Conservation (phyloP, 2,888 invertebrate genomes). For the Oegoconia quadripuncta region DNA sequence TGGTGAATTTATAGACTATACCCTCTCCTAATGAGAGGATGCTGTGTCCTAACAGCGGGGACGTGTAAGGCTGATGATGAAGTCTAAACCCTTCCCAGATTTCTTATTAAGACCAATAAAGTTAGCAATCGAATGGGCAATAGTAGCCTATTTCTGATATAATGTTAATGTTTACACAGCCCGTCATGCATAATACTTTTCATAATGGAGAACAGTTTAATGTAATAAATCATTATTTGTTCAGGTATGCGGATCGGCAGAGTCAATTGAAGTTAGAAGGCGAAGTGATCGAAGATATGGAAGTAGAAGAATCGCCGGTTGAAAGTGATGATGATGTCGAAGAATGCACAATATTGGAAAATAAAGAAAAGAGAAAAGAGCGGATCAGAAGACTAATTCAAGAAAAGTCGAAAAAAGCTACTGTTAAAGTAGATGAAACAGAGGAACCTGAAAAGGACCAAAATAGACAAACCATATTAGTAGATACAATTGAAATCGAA, state of each 20-base stretch:
- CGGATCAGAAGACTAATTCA: conserved; percentile 51
- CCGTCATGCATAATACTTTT: too few species aligned
- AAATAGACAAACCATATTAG: neutral
- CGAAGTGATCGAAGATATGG: conserved; percentile 66
- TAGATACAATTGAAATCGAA: neutral
- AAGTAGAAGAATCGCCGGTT: conserved; percentile 64
- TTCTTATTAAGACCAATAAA: too few species aligned
- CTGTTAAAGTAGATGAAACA: conserved; percentile 6
- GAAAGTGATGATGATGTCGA: conserved; percentile 65
- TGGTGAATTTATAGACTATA: too few species aligned
- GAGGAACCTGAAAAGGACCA: conserved; percentile 15
- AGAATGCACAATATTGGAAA: conserved; percentile 37
- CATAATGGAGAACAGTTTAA: too few species aligned
- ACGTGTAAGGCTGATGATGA: too few species aligned
- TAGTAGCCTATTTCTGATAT: too few species aligned
- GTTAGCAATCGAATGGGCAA: too few species aligned
- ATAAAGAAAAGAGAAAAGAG: conserved; percentile 56
- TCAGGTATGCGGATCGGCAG: conserved; percentile 64
- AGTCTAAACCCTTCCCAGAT: too few species aligned
- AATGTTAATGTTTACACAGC: too few species aligned
- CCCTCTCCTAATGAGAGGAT: too few species aligned
- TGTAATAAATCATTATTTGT: conserved; percentile 20
- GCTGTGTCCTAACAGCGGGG: too few species aligned
- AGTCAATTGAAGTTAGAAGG: conserved; percentile 60
- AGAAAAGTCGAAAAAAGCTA: conserved; percentile 45